A percentile compares a stretch with the other conserved stretches of the same genome.
phyloP scores from a whole-genome alignment of 2,797 vertebrate species.

The Microctenopoma steveboyesi region DNA sequence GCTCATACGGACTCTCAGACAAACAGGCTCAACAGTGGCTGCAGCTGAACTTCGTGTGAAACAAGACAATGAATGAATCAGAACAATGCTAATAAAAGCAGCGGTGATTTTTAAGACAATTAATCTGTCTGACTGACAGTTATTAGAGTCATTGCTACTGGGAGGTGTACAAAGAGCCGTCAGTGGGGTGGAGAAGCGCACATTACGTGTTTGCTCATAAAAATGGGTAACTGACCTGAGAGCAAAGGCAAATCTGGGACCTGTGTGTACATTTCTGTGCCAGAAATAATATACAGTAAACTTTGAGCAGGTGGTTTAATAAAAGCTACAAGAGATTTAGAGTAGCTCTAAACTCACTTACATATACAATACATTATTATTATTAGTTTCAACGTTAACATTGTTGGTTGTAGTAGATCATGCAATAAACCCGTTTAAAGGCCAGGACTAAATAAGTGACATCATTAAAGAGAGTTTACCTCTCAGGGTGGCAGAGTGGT shows the following conservation, averaged over 20 bases:
- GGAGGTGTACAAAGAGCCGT: slow-evolving; percentile 23
- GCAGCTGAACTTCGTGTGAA: slow-evolving; percentile 37
- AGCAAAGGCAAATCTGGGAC: slow-evolving; percentile 8
- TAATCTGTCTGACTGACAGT: slow-evolving; percentile 54
- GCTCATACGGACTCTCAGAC: slow-evolving; percentile 26
- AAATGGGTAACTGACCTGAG: slow-evolving; percentile 50
- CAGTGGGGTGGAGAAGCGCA: slow-evolving; percentile 13
- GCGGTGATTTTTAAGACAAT: slow-evolving; percentile 61
- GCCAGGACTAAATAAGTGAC: not conserved
- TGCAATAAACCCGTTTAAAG: not conserved
- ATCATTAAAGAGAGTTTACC: not conserved
- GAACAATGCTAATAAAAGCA: slow-evolving; percentile 58
- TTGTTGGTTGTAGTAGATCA: not conserved
- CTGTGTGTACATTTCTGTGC: not conserved
- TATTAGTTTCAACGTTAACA: not conserved
- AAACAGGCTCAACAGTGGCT: slow-evolving; percentile 44
- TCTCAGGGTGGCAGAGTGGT: not conserved
- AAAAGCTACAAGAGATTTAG: not conserved
- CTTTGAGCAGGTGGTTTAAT: not conserved
- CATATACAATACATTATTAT: not conserved
- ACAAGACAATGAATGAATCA: slow-evolving; percentile 62
- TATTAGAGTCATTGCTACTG: slow-evolving; percentile 56
- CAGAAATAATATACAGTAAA: not conserved
- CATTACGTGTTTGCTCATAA: slow-evolving; percentile 45
- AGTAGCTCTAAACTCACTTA: not conserved